phyloP scores from a whole-genome alignment of 2,888 invertebrate species.

The Chloroclystis v-ata region DNA sequence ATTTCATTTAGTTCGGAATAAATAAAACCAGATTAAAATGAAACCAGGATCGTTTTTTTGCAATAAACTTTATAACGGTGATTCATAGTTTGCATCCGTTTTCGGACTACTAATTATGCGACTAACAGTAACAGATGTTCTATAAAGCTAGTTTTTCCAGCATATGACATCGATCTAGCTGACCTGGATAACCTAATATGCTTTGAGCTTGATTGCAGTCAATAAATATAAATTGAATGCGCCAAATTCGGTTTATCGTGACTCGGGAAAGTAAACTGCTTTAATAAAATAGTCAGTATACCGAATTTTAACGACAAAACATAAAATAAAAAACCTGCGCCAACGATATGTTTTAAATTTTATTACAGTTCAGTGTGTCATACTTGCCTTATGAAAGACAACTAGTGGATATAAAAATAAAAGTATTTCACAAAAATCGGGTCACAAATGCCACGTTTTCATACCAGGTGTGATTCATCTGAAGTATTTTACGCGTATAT shows the following conservation, averaged over 20 bases:
- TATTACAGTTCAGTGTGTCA: neutral
- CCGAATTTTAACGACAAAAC: constrained; percentile 5
- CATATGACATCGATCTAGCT: constrained; percentile 8
- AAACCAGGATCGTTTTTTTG: too few species aligned
- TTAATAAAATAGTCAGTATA: constrained; percentile 4
- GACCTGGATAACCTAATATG: constrained; percentile 18
- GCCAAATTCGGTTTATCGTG: constrained; percentile 18
- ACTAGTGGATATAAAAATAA: neutral
- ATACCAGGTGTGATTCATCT: neutral
- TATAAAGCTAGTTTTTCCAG: constrained; percentile 11
- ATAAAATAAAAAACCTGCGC: neutral
- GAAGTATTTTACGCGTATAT: neutral
- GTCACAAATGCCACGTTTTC: neutral
- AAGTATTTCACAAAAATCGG: constrained; percentile 6
- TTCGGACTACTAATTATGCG: constrained; percentile 1
- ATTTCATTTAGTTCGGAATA: too few species aligned
- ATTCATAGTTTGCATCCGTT: constrained; percentile 7
- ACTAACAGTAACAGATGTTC: constrained; percentile 6
- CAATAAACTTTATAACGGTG: neutral
- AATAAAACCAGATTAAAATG: too few species aligned
- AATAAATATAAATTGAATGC: constrained; percentile 19
- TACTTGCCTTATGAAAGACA: too few species aligned
- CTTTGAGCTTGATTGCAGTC: constrained; percentile 16
- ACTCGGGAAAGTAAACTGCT: constrained; percentile 17
- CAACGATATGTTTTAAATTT: constrained; percentile 7